Percentiles rank a stretch among this genome's conserved stretches.
phyloP scores from a whole-genome alignment of 2,113 vertebrate species.

The Campylomormyrus tamandua region DNA sequence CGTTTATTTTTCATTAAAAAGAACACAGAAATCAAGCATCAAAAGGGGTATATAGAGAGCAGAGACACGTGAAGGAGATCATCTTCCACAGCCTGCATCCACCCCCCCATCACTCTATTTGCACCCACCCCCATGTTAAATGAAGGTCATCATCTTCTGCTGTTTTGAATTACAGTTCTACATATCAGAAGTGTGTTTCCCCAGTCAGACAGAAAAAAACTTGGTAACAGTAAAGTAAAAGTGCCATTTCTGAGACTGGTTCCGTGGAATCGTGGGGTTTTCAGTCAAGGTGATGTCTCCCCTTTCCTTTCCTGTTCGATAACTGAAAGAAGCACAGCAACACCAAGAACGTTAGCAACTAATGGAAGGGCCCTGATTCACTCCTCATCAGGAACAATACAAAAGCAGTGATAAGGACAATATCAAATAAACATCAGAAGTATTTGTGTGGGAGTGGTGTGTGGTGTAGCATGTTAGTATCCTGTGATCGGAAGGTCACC shows the following conservation, averaged over 20 bases:
- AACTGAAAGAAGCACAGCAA: slow-evolving; percentile 50
- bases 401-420: background rate
- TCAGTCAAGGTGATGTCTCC: slow-evolving; percentile 60
- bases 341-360: slow-evolving; percentile 7
- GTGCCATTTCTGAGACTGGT: slow-evolving; percentile 41
- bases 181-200: background rate
- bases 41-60: background rate
- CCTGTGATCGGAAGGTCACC: background rate
- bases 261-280: slow-evolving; percentile 33
- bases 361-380: no score
- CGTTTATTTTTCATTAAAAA: slow-evolving; percentile 65
- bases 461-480: background rate
- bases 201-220: slow-evolving; percentile 26
- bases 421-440: background rate
- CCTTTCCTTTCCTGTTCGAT: slow-evolving; percentile 70
- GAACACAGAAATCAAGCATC: slow-evolving; percentile 52
- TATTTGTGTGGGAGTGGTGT: background rate
- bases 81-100: background rate
- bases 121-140: background rate
- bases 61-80: background rate
- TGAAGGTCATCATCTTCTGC: background rate
- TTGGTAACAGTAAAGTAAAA: slow-evolving; percentile 53
- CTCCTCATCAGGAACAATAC: background rate
- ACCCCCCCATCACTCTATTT: background rate
- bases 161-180: background rate